Percentiles rank a stretch among this genome's conserved stretches.
Evolutionary conservation across 2,113 vertebrate species (phyloP).

Genomic region (Melanocharis versteri): DNA sequence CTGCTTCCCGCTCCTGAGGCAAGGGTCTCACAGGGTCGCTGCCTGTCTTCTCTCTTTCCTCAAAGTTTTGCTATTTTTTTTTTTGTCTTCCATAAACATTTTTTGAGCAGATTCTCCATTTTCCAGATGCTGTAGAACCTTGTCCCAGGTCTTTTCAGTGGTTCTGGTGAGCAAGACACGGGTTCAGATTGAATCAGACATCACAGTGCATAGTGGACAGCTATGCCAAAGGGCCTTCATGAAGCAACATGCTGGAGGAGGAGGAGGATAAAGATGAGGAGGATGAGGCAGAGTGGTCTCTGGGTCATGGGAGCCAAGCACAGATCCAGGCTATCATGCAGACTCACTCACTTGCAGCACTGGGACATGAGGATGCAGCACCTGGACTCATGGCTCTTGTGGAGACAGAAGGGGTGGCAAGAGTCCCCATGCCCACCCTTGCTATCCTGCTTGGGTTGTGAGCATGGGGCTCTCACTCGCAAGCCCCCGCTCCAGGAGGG

Average conservation of each 20-base stretch:
- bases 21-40: not conserved
- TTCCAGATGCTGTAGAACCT: slow-evolving; percentile 6
- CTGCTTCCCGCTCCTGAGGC: slow-evolving; percentile 26
- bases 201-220: fast-evolving
- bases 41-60: slow-evolving; percentile 38
- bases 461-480: not conserved
- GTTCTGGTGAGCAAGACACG: not conserved
- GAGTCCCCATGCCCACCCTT: not conserved
- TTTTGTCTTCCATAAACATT: slow-evolving; percentile 9
- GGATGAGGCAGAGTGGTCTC: not conserved
- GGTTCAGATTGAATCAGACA: not conserved
- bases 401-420: not conserved
- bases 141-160: not conserved
- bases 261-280: not conserved
- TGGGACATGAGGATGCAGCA: not conserved
- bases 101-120: slow-evolving; percentile 16
- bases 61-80: slow-evolving; percentile 14
- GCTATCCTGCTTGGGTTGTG: not conserved
- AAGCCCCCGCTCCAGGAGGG: not conserved
- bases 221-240: not conserved
- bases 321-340: not conserved
- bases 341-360: not conserved
- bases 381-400: not conserved
- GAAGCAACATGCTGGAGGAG: not conserved
- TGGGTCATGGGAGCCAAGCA: not conserved